phyloP scores from a whole-genome alignment of 2,113 vertebrate genomes.

The Pterocles gutturalis region DNA sequence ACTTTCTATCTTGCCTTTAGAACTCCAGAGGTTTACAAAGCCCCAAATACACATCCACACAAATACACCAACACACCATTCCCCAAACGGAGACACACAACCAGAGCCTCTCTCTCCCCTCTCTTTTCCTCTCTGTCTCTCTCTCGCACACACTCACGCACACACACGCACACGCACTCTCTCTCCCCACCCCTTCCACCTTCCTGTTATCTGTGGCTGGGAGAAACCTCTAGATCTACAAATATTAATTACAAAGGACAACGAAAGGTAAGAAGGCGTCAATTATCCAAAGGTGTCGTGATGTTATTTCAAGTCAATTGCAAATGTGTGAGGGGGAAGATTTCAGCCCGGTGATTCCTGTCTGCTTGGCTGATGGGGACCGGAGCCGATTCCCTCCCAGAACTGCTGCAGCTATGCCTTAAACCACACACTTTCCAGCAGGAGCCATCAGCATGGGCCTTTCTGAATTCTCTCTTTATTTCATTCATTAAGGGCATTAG shows the following conservation, averaged over 20 bases:
- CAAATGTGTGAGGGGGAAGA: conserved; percentile 72
- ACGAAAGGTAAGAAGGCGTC: conserved; percentile 81
- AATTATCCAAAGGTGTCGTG: conserved; percentile 78
- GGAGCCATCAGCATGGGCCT: conserved; percentile 73
- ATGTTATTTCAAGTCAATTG: conserved; percentile 74
- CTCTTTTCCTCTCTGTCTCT: conserved; percentile 4
- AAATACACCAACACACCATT: conserved; percentile 19
- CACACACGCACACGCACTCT: neutral
- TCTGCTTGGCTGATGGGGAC: conserved; percentile 76
- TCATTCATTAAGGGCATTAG: conserved; percentile 70
- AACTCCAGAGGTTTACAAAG: conserved; percentile 61
- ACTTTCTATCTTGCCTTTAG: conserved; percentile 13
- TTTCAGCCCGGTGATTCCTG: conserved; percentile 75
- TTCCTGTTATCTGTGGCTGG: conserved; percentile 69
- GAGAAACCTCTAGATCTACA: conserved; percentile 77
- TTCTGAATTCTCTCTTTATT: conserved; percentile 75
- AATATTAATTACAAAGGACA: conserved; percentile 80
- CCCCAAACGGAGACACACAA: conserved; percentile 32
- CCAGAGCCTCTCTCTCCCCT: conserved; percentile 49
- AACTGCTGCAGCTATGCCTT: conserved; percentile 75
- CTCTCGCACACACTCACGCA: conserved; percentile 27
- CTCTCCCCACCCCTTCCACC: conserved; percentile 70
- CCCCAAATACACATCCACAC: conserved; percentile 50
- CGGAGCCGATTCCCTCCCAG: conserved; percentile 66
- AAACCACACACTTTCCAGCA: conserved; percentile 75